These are phyloP conservation scores for Clarias macrocephalus DNA, from an alignment of 2,113 vertebrate genomes.

Conservation along the genomic window DNA sequence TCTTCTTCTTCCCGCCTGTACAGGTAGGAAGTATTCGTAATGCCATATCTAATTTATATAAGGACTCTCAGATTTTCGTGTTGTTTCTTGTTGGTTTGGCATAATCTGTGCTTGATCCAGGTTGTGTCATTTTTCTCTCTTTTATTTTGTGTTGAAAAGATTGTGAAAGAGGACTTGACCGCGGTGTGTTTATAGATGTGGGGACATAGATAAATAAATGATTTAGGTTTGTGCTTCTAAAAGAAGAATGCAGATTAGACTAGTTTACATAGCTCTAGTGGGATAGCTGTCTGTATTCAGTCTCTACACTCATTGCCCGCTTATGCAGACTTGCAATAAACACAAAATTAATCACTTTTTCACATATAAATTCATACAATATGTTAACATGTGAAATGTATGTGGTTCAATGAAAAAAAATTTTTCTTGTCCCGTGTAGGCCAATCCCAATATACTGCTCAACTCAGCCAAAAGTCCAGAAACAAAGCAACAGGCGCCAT, in stretches of 20 bases:
- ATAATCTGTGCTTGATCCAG: neutral
- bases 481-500: slow-evolving; percentile 60
- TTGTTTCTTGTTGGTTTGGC: neutral
- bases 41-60: neutral
- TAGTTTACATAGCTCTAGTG: neutral
- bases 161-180: neutral
- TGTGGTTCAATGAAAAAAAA: neutral
- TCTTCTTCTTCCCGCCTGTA: slow-evolving; percentile 72
- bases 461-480: slow-evolving; percentile 67
- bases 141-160: neutral
- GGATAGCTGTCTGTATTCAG: neutral
- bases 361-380: neutral
- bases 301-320: neutral
- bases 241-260: neutral
- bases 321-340: neutral
- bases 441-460: slow-evolving; percentile 70
- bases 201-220: neutral
- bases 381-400: neutral
- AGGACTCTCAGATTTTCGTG: neutral
- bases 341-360: neutral
- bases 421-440: slow-evolving; percentile 58
- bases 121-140: neutral
- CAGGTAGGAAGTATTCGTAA: slow-evolving; percentile 64
- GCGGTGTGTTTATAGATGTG: neutral
- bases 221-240: neutral